phyloP scores from a whole-genome alignment of 2,113 vertebrate genomes.

The Cinclus mexicanus region DNA sequence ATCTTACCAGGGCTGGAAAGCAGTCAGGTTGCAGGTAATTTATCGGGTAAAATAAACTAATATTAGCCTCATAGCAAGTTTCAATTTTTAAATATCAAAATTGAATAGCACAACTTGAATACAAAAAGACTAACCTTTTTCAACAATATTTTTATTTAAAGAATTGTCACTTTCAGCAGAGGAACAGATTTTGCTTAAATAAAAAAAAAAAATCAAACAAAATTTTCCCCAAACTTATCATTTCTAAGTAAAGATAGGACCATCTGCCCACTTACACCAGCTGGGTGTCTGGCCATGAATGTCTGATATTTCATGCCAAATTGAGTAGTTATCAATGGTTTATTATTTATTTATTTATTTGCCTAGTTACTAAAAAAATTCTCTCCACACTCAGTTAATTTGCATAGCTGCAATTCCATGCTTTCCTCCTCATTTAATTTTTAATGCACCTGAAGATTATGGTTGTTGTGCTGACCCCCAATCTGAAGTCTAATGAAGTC shows the following conservation, averaged over 20 bases:
- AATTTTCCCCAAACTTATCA: constrained; percentile 42
- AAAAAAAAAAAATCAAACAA: neutral
- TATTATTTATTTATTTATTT: constrained; percentile 53
- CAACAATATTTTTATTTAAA: constrained; percentile 51
- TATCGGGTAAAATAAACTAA: neutral
- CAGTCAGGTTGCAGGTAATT: neutral
- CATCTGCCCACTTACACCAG: constrained; percentile 66
- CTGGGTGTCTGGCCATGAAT: constrained; percentile 63
- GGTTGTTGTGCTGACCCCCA: neutral
- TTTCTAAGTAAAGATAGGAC: constrained; percentile 58
- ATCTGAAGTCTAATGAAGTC: accelerated
- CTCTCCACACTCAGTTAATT: neutral
- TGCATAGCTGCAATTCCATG: neutral
- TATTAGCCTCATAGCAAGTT: neutral
- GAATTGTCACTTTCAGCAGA: constrained; percentile 42
- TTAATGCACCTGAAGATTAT: neutral
- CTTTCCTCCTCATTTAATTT: neutral
- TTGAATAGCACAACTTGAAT: constrained; percentile 19
- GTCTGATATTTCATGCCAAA: constrained; percentile 56
- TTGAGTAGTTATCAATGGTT: constrained; percentile 49
- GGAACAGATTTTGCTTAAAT: constrained; percentile 61
- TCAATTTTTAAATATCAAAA: constrained; percentile 15
- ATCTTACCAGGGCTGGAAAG: neutral
- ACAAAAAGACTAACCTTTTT: constrained; percentile 63
- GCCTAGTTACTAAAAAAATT: neutral